A percentile compares a stretch with the other conserved stretches of the same genome.
Evolutionary conservation across 2,797 vertebrate genomes (phyloP).

Genomic region (Malurus splendens): DNA sequence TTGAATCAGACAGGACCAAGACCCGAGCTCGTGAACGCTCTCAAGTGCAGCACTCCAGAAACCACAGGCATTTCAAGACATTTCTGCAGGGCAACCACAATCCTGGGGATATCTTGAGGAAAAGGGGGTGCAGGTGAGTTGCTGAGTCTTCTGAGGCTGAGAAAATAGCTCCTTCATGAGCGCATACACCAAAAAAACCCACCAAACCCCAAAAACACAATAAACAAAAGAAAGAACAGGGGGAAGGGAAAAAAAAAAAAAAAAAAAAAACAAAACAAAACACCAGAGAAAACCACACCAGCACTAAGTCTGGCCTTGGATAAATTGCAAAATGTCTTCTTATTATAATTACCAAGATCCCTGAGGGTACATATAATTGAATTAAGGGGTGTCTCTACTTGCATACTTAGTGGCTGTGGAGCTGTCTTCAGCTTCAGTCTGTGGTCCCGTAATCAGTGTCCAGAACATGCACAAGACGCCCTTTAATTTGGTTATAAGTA

Average conservation of each 20-base stretch:
- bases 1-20: not conserved
- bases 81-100: not conserved
- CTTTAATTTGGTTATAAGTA: constrained; percentile 57
- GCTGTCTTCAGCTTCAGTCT: constrained; percentile 51
- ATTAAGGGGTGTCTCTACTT: constrained; percentile 53
- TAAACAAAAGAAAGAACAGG: not conserved
- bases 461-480: constrained; percentile 47
- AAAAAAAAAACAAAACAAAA: too few relatives aligned
- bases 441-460: constrained; percentile 51
- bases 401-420: constrained; percentile 48
- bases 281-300: not conserved
- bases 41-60: not conserved
- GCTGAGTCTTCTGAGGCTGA: not conserved
- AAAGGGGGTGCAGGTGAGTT: not conserved
- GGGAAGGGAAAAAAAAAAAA: not conserved
- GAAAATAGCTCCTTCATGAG: not conserved
- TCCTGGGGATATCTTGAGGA: not conserved
- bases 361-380: constrained; percentile 47
- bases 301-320: not conserved
- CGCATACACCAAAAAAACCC: not conserved
- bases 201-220: not conserved
- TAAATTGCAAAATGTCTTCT: constrained; percentile 34
- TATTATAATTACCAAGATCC: constrained; percentile 29
- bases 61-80: not conserved
- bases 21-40: not conserved